Conservation (phyloP, 1,140 invertebrate genomes). For the Mizuhopecten yessoensis region DNA sequence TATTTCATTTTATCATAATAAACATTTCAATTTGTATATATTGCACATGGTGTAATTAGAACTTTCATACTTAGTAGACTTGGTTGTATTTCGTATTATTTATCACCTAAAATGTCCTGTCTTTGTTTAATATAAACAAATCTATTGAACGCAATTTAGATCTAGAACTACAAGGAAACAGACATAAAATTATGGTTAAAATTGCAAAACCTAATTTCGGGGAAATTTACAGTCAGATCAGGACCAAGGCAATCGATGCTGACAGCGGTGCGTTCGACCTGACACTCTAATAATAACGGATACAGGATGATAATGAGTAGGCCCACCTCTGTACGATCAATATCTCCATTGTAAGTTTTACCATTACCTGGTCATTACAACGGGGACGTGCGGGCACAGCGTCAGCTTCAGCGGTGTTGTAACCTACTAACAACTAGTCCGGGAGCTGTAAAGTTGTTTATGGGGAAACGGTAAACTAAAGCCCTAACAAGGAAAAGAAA, state of each 20-base stretch:
- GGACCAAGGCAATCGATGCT: neutral
- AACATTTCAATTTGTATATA: no score
- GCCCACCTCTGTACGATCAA: neutral
- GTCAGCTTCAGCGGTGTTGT: neutral
- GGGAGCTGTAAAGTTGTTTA: neutral
- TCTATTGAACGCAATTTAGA: no score
- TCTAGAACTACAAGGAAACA: no score
- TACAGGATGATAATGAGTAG: neutral
- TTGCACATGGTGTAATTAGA: no score
- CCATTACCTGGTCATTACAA: neutral
- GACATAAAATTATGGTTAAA: no score
- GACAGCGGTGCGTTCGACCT: neutral
- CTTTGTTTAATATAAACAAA: no score
- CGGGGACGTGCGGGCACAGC: neutral
- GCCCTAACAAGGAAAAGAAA: neutral
- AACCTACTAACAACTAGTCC: neutral
- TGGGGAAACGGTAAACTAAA: neutral
- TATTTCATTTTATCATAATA: no score
- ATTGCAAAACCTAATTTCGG: neutral
- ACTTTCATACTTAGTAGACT: no score
- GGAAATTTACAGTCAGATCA: neutral
- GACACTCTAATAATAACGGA: neutral
- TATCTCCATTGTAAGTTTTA: slow-evolving; percentile 13
- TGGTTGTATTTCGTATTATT: no score
- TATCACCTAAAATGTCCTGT: no score